These are phyloP conservation scores for Morpho achilles DNA, from an alignment of 2,888 invertebrate genomes.

Conservation along the genomic window DNA sequence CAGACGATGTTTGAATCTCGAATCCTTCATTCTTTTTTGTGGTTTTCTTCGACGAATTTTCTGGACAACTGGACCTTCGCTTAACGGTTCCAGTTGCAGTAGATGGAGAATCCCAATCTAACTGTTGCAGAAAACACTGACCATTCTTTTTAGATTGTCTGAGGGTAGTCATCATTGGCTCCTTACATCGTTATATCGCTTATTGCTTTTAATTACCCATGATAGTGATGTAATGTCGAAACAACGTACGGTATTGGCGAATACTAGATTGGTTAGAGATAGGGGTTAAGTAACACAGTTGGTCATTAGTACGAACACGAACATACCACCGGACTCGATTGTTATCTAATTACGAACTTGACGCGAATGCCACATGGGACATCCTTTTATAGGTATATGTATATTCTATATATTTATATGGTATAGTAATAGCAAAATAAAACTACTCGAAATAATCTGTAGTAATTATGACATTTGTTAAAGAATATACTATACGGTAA, in stretches of 20 bases:
- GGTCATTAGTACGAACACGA: conserved; percentile 61
- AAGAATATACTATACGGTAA: no score
- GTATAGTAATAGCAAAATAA: neutral
- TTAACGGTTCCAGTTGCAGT: conserved; percentile 86
- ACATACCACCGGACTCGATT: conserved; percentile 53
- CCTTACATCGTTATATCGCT: conserved; percentile 51
- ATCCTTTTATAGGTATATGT: conserved; percentile 27
- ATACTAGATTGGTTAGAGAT: conserved; percentile 36
- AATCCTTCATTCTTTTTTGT: conserved; percentile 46
- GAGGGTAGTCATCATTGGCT: conserved; percentile 72
- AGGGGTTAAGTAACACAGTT: conserved; percentile 35
- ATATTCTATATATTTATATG: neutral
- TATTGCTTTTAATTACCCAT: conserved; percentile 20
- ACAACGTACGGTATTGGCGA: conserved; percentile 41
- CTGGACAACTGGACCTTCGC: conserved; percentile 79
- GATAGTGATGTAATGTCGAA: conserved; percentile 32
- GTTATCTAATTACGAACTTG: conserved; percentile 73
- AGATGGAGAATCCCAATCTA: conserved; percentile 87
- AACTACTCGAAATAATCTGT: neutral
- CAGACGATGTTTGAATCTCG: conserved; percentile 64
- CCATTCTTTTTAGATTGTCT: conserved; percentile 69
- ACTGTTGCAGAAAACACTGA: conserved; percentile 56
- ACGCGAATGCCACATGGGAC: conserved; percentile 60
- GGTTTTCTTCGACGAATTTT: conserved; percentile 47
- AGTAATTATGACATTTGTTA: no score